Base-by-base conservation (phyloP, 2,797 vertebrate genomes). In the Harpagifer antarcticus region DNA sequence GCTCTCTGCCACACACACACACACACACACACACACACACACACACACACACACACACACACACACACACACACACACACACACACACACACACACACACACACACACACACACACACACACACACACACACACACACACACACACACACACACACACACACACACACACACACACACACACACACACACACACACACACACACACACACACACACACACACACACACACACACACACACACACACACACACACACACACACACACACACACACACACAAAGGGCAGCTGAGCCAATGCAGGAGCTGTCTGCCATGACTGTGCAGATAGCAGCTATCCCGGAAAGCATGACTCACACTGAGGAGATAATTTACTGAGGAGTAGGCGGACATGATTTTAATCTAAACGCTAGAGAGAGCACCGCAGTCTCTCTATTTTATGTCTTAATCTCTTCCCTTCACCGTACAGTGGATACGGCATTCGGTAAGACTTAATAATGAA, bases 251-350 rank as follows among this genome's bases (percentile, higher is more conserved):
- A 20, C 20, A 20, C 20, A 20, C 20, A 20, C 20, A 20, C 20
- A 20, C 20, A 20, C 20, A 20, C 20, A 20, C 20, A 20, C 20
- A 20, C 20, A 20, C 20, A 2, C 20, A 37, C 27, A 75, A 50
- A 58, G 64, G 81, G 74, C 78, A 72, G 73, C 75, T 68, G 74
- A 84, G 79, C 33, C 16, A 60, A 71, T 15, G 73, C 76, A 73
- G 68, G 58, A 72, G 62, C 63, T 33, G 67, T 81, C 84, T 76
- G 78, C 65, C 74, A 68, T 86, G 91, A 88, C 74, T 79, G 62
- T 81, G 86, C 82, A 83, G 84, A 81, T 65, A 52, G 60, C 72
- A 66, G 58, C 58, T 47, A 66, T 72, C 37, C 58, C 67, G 78
- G 66, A 70, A 79, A 73, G 61, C 60, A 54, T 79, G 84, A 72